Conservation (phyloP, 2,888 invertebrate species). For the Liposcelis brunnea region DNA sequence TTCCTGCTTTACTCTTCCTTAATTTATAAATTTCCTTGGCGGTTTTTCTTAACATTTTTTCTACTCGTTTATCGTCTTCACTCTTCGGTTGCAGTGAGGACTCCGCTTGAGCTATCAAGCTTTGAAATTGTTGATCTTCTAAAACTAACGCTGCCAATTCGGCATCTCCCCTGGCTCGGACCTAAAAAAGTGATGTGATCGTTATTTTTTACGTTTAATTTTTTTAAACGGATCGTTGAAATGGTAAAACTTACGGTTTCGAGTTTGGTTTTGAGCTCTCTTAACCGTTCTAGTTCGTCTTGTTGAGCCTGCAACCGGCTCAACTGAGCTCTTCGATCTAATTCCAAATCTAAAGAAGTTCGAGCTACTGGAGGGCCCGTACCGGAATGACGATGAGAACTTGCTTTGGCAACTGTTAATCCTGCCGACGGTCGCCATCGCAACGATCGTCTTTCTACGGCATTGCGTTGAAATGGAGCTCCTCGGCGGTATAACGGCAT, state of each 20-base stretch:
- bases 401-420: slow-evolving; percentile 31
- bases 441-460: slow-evolving; percentile 77
- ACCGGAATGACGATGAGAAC: slow-evolving; percentile 17
- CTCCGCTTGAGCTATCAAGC: slow-evolving; percentile 37
- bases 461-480: slow-evolving; percentile 73
- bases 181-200: no score
- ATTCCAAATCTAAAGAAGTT: slow-evolving; percentile 79
- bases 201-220: no score
- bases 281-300: slow-evolving; percentile 65
- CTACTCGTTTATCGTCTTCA: slow-evolving; percentile 48
- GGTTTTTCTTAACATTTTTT: slow-evolving; percentile 70
- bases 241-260: no score
- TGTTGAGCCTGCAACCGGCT: slow-evolving; percentile 60
- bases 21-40: slow-evolving; percentile 83
- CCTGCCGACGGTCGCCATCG: slow-evolving; percentile 44
- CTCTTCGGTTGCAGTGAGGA: slow-evolving; percentile 26
- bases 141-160: slow-evolving; percentile 72
- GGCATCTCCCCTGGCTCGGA: slow-evolving; percentile 64
- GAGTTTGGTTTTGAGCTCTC: slow-evolving; percentile 35
- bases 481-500: slow-evolving; percentile 69
- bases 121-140: slow-evolving; percentile 72
- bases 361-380: slow-evolving; percentile 24
- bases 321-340: slow-evolving; percentile 86
- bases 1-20: slow-evolving; percentile 69
- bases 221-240: no score